Base-by-base conservation (phyloP, 2,797 vertebrate genomes). In the Coregonus sp. region DNA sequence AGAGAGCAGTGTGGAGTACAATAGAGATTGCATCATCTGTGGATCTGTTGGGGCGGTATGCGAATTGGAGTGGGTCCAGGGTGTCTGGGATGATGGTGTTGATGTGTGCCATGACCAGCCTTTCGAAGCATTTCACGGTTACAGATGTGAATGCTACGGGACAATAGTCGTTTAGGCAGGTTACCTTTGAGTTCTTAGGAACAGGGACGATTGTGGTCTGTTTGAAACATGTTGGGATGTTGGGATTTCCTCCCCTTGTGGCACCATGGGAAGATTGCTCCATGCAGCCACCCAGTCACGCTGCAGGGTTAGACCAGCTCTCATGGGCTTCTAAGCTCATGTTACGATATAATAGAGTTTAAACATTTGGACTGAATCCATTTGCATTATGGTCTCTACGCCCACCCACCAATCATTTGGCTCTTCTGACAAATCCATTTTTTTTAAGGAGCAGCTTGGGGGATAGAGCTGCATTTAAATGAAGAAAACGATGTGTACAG, bases 291-390 rank as follows among this genome's bases (percentile, higher is more conserved):
- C 67, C 84, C 66, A 68, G 81, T 79, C 18, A 40, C 70, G 75
- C 83, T 79, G 76, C 80, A 20, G 84, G 85, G 80, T 80, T 75
- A 56, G 78, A 65, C 74, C 61, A 76, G 81, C 76, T 83, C 83
- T 84, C 83, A 14, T 73, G 83, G 84, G 85, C 72, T 74, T 85
- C 76, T 65, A 66, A 76, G 78, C 86, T 83, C 85, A 69, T 1
- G 83, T 73, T n/a, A 78, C 84, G 74, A 81, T 75, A 75, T 78
- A n/a, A 40, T 78, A 11, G 9, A 82, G 85, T 86, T 88, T 87
- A 89, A 89, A 83, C 20, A 78, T 75, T 75, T 88, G 83, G 85
- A 82, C 73, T 37, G 29, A 76, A 50, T 84, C 83, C 86, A 84
- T 81, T 76, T 61, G 66, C 81, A 79, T 67, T 0, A 75, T 75